Conservation (phyloP, 1,140 invertebrate species). For the Drosophila takahashii region DNA sequence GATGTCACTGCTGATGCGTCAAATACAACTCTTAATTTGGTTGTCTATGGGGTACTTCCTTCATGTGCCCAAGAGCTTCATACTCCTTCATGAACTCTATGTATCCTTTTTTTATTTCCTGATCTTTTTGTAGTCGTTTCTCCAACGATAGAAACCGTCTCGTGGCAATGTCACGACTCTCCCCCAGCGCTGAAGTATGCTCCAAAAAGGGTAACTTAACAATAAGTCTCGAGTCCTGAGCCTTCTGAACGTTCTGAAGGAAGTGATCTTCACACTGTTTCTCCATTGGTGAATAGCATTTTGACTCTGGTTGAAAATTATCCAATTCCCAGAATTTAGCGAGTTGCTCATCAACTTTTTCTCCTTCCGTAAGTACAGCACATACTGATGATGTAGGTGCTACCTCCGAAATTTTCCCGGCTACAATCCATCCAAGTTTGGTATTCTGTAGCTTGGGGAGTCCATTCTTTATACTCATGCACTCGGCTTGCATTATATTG, state of each 20-base stretch:
- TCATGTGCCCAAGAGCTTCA: conserved; percentile 68
- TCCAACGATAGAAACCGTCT: neutral
- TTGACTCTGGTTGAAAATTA: no score
- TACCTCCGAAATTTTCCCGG: no score
- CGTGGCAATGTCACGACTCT: neutral
- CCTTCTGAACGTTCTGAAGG: neutral
- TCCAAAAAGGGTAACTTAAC: neutral
- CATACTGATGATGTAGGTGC: no score
- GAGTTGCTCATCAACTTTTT: no score
- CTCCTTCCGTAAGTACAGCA: no score
- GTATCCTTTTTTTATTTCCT: no score
- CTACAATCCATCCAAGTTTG: no score
- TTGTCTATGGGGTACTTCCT: conserved; percentile 16
- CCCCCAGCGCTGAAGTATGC: conserved; percentile 1
- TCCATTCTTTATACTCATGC: no score
- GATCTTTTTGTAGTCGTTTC: conserved; percentile 3
- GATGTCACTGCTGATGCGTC: neutral
- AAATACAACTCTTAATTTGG: no score
- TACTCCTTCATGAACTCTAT: conserved; percentile 72
- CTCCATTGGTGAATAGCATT: conserved; percentile 8
- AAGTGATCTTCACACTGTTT: neutral
- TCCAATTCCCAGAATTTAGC: no score
- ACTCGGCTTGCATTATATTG: no score
- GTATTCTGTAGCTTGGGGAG: no score
- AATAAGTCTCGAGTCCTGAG: neutral